Percentiles rank a stretch among this genome's conserved stretches.
Evolutionary conservation across 2,113 vertebrate species (phyloP).

Genomic region (Gavia stellata): DNA sequence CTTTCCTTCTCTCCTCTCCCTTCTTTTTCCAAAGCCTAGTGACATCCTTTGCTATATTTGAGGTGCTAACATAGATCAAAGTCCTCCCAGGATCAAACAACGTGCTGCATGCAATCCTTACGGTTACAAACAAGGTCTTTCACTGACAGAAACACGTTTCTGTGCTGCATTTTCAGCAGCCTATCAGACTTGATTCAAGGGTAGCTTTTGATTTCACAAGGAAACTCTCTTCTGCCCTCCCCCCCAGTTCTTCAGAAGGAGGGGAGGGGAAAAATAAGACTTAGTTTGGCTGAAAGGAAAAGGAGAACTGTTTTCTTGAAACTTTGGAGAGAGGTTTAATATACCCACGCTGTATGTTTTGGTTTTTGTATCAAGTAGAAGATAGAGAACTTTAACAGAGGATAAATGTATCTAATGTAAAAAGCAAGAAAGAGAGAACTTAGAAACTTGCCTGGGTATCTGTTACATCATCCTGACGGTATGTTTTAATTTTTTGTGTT

Average conservation of each 20-base stretch:
- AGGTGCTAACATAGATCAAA: conserved; percentile 53
- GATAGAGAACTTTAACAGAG: neutral
- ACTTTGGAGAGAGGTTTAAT: neutral
- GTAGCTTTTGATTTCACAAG: conserved; percentile 41
- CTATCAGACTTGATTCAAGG: neutral
- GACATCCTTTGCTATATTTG: conserved; percentile 32
- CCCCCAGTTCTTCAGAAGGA: neutral
- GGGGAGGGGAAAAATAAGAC: neutral
- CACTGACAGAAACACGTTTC: conserved; percentile 22
- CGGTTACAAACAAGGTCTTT: conserved; percentile 58
- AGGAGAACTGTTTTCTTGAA: neutral
- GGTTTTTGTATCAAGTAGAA: neutral
- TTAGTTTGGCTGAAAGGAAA: neutral
- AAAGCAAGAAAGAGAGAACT: neutral
- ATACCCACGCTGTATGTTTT: neutral
- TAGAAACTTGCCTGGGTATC: neutral
- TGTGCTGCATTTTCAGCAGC: conserved; percentile 23
- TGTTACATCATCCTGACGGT: neutral
- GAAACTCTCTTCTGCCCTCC: neutral
- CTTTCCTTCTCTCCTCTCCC: neutral
- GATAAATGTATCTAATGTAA: neutral
- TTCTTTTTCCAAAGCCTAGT: conserved; percentile 24
- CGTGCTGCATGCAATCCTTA: neutral
- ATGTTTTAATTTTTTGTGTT: neutral
- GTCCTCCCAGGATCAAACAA: conserved; percentile 54